phyloP scores from a whole-genome alignment of 2,113 vertebrate genomes.

The Hepsetus odoe region DNA sequence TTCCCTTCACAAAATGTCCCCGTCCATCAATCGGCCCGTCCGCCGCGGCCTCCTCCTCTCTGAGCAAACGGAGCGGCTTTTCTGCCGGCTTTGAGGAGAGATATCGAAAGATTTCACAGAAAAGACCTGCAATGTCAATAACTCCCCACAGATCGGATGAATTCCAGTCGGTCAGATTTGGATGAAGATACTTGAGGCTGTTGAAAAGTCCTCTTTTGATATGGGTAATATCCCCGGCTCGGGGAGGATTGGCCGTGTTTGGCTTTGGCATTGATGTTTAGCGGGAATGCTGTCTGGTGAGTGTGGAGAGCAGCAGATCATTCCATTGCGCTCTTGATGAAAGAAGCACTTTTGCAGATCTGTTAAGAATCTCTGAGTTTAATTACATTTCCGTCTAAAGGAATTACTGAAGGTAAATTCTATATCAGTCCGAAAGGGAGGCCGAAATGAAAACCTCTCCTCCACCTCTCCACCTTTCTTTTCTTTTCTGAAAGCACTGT shows the following conservation, averaged over 20 bases:
- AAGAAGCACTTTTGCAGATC: neutral
- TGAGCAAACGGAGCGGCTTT: constrained; percentile 39
- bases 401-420: neutral
- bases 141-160: constrained; percentile 65
- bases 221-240: constrained; percentile 23
- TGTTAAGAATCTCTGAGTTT: neutral
- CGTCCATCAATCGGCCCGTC: constrained; percentile 71
- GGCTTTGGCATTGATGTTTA: neutral
- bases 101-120: constrained; percentile 58
- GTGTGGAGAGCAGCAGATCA: neutral
- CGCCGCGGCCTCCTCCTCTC: constrained; percentile 62
- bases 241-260: constrained; percentile 2
- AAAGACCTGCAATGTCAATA: constrained; percentile 57
- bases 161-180: constrained; percentile 60
- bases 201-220: constrained; percentile 32
- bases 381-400: neutral
- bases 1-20: constrained; percentile 63
- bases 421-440: neutral
- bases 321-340: neutral
- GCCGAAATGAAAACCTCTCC: neutral
- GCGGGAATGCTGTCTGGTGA: neutral
- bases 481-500: neutral
- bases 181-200: constrained; percentile 35
- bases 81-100: constrained; percentile 60
- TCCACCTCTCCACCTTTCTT: neutral